Conservation (phyloP, 2,113 vertebrate genomes). For the Tachysurus fulvidraco region DNA sequence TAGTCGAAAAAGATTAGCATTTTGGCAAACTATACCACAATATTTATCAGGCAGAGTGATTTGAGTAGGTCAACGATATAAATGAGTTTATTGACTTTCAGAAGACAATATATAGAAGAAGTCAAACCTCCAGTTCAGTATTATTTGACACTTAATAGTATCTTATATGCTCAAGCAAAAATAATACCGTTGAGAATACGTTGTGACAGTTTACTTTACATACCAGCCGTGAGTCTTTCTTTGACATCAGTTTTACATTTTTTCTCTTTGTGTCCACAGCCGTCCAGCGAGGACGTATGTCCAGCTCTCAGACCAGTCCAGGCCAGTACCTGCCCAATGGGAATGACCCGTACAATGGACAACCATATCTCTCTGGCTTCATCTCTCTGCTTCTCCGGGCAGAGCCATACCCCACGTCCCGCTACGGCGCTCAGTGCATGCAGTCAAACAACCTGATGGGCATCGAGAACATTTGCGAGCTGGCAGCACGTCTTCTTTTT, state of each 20-base stretch:
- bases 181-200: neutral
- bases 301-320: constrained; percentile 76
- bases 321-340: constrained; percentile 79
- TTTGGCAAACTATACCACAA: neutral
- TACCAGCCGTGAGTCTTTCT: neutral
- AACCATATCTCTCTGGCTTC: constrained; percentile 82
- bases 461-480: constrained; percentile 85
- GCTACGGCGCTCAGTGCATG: constrained; percentile 83
- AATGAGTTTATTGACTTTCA: constrained; percentile 6
- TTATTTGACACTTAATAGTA: neutral
- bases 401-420: constrained; percentile 82
- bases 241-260: neutral
- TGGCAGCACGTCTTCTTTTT: constrained; percentile 85
- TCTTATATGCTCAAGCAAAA: neutral
- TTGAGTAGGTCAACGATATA: neutral
- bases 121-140: neutral
- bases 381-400: constrained; percentile 82
- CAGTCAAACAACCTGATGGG: constrained; percentile 83
- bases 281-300: constrained; percentile 81
- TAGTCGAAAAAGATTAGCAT: neutral
- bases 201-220: neutral
- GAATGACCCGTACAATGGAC: constrained; percentile 77
- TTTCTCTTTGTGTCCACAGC: constrained; percentile 63
- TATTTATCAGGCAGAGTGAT: constrained; percentile 1
- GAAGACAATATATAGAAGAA: neutral